Conservation (phyloP, 1,140 invertebrate genomes). For the Nilaparvata lugens region DNA sequence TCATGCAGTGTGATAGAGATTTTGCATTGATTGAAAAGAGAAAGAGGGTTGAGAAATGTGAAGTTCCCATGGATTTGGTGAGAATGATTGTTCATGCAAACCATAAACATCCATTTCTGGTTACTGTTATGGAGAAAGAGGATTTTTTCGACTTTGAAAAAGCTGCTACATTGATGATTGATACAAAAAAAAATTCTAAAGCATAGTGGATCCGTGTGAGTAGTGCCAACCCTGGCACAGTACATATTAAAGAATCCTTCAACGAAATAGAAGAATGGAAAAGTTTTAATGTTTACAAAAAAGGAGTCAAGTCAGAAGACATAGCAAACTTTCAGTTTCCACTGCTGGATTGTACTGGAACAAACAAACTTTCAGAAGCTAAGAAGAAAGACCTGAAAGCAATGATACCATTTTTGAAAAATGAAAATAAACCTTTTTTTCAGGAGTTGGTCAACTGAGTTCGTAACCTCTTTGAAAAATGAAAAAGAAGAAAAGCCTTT, state of each 20-base stretch:
- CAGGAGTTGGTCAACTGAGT: too few species aligned
- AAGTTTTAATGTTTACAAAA: slow-evolving; percentile 11
- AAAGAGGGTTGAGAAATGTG: slow-evolving; percentile 10
- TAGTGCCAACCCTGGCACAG: slow-evolving; percentile 4
- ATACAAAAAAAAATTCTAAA: slow-evolving; percentile 14
- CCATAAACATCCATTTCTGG: slow-evolving; percentile 11
- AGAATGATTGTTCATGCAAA: slow-evolving; percentile 7
- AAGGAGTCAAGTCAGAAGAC: slow-evolving; percentile 12
- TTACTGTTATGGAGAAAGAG: slow-evolving; percentile 9
- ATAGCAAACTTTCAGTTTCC: slow-evolving; percentile 1
- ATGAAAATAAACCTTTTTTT: slow-evolving; percentile 10
- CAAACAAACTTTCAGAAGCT: slow-evolving; percentile 6
- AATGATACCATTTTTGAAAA: slow-evolving; percentile 13
- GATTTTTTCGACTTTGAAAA: slow-evolving; percentile 14
- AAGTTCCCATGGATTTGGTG: slow-evolving; percentile 15
- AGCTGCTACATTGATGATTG: slow-evolving; percentile 2
- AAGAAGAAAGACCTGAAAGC: slow-evolving; percentile 14
- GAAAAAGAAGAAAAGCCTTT: too few species aligned
- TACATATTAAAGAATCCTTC: slow-evolving; percentile 8
- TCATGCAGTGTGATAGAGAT: slow-evolving; percentile 10
- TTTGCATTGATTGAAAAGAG: slow-evolving; percentile 15
- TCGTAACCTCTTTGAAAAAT: too few species aligned
- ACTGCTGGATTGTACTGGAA: neutral
- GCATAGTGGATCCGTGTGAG: slow-evolving; percentile 9
- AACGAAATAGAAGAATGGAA: slow-evolving; percentile 13